Base-by-base conservation (phyloP, 2,888 invertebrate species). In the Agrochola litura region DNA sequence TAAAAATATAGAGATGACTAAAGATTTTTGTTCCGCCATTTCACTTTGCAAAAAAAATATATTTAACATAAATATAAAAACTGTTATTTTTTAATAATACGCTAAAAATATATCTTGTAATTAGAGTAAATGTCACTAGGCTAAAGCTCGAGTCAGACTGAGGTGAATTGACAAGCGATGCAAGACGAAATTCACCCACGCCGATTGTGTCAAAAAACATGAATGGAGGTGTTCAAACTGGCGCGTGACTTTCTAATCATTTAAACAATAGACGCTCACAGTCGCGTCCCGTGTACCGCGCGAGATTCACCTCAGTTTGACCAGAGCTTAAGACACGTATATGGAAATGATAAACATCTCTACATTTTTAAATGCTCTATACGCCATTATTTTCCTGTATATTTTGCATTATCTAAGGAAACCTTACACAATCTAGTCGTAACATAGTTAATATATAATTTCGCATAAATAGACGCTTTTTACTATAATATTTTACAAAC, bases 401-500 rank as follows among this genome's bases (percentile, higher is more conserved):
- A 46, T 52, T 30, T 49, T 70, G 0, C n/a, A 37, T 67, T 69
- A 63, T 54, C 67, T 65, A 72, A 66, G 64, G 73, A 76, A 79
- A 77, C 73, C 83, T 69, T 58, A 71, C 5, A 68, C 67, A 63
- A 63, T 69, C 74, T 83, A 87, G 81, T 83, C 74, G 72, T 82
- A 77, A 74, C 58, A 79, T 76, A 76, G 66, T 74, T 58, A 73
- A 74, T 69, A 46, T 79, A 76, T 85, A 65, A 85, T 85, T 85
- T 85, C 69, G 76, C 84, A 84, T 84, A 82, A 76, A 84, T 65
- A 70, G 61, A 65, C 66, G 84, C 84, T 84, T 84, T 75, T 76
- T 76, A 82, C 19, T 22, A 81, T 83, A 75, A 76, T 70, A 65
- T 82, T 78, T 84, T 76, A 82, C 64, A 69, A 84, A 82, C 73